A percentile compares a stretch with the other conserved stretches of the same genome.
Evolutionary conservation across 2,113 vertebrate species (phyloP).

Genomic region (Crypturellus undulatus): DNA sequence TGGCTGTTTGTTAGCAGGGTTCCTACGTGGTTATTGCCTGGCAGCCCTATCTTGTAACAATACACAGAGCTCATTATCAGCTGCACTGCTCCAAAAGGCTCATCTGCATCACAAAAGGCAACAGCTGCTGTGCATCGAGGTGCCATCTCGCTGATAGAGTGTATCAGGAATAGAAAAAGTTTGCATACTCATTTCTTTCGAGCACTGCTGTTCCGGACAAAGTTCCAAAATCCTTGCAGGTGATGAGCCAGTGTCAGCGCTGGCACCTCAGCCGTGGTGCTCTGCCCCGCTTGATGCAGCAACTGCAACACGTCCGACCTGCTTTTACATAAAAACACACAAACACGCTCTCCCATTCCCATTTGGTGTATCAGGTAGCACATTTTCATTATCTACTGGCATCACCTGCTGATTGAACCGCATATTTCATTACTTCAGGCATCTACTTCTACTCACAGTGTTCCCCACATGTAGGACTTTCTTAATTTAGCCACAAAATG

Average conservation of each 20-base stretch:
- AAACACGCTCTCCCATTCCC: neutral
- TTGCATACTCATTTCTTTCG: neutral
- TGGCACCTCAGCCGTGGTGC: neutral
- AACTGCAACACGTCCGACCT: slow-evolving; percentile 39
- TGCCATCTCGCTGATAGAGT: neutral
- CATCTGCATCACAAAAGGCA: slow-evolving; percentile 70
- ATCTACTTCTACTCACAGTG: slow-evolving; percentile 18
- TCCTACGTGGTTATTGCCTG: neutral
- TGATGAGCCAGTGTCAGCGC: neutral
- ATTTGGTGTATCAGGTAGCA: slow-evolving; percentile 29
- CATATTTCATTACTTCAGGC: slow-evolving; percentile 56
- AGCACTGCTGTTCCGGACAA: neutral
- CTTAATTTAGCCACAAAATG: slow-evolving; percentile 41
- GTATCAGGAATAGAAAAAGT: neutral
- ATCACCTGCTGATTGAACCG: slow-evolving; percentile 46
- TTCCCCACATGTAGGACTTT: neutral
- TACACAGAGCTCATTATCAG: slow-evolving; percentile 41
- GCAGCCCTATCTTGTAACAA: neutral
- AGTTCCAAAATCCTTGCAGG: neutral
- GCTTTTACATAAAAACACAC: neutral
- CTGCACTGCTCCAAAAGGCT: slow-evolving; percentile 47
- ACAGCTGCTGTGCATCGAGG: neutral
- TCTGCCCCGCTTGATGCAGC: slow-evolving; percentile 27
- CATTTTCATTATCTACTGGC: slow-evolving; percentile 57
- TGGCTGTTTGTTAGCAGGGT: neutral